These are phyloP conservation scores for Scelioninae gen. 1 DNA, from an alignment of 2,888 invertebrate species.

Conservation along the genomic window DNA sequence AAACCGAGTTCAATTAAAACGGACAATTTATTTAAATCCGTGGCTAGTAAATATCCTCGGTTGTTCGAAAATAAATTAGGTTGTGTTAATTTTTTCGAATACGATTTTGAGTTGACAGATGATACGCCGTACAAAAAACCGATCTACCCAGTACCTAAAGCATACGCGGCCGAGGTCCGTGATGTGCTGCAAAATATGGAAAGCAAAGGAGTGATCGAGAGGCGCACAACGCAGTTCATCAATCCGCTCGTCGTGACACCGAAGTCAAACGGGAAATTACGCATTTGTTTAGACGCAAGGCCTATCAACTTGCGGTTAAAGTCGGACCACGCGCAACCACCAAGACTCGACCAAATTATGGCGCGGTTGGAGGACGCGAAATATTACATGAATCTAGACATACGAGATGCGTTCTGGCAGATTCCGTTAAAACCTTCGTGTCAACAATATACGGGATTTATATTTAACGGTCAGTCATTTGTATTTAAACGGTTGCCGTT, in stretches of 20 bases:
- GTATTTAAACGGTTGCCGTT: not conserved
- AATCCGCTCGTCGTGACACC: not conserved
- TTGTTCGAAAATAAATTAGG: not conserved
- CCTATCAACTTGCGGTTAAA: not conserved
- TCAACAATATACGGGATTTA: slow-evolving; percentile 5
- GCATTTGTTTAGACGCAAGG: not conserved
- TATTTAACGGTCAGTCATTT: not conserved
- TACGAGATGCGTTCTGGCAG: slow-evolving; percentile 7
- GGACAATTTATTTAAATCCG: too few relatives aligned
- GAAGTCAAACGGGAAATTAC: not conserved
- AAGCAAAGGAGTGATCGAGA: not conserved
- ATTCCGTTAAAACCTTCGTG: not conserved
- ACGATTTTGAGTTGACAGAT: not conserved
- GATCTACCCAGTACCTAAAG: not conserved
- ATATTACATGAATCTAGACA: not conserved
- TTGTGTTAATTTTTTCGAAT: not conserved
- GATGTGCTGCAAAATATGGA: not conserved
- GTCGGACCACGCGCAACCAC: not conserved
- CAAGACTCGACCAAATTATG: not conserved
- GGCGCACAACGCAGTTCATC: not conserved
- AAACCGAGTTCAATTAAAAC: too few relatives aligned
- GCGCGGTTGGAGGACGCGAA: not conserved
- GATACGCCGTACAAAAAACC: slow-evolving; percentile 1
- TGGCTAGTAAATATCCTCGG: not conserved
- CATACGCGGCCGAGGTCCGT: not conserved